A percentile compares a stretch with the other conserved stretches of the same genome.
Conservation (phyloP, 2,797 vertebrate genomes). For the Sebastes matsubarae region DNA sequence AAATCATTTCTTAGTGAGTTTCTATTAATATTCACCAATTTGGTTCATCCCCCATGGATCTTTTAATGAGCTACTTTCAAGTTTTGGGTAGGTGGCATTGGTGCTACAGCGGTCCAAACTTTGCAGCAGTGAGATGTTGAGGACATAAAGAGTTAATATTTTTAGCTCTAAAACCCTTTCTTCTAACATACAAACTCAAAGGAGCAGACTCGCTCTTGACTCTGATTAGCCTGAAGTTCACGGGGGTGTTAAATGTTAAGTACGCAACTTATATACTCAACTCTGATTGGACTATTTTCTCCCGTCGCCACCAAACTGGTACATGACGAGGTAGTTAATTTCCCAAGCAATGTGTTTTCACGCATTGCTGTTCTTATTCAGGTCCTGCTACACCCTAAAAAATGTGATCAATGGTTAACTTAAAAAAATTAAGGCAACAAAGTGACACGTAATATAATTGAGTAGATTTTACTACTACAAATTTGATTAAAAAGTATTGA, state of each 20-base stretch:
- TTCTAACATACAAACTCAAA: not conserved
- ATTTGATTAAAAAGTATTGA: too few species aligned
- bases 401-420: too few species aligned
- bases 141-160: not conserved
- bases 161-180: not conserved
- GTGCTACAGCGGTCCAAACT: not conserved
- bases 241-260: not conserved
- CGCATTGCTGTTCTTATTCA: not conserved
- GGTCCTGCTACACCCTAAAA: too few species aligned
- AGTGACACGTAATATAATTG: too few species aligned
- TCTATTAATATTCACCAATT: conserved; percentile 19
- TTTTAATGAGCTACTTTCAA: conserved; percentile 4
- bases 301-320: not conserved
- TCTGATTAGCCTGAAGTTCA: not conserved
- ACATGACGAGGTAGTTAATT: not conserved
- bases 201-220: not conserved
- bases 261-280: not conserved
- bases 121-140: not conserved
- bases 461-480: too few species aligned
- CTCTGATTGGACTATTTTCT: not conserved
- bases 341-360: not conserved
- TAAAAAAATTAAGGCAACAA: too few species aligned
- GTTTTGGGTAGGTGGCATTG: not conserved
- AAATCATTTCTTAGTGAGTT: conserved; percentile 25
- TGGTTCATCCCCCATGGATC: not conserved